A percentile compares a stretch with the other conserved stretches of the same genome.
Evolutionary conservation across 1,140 invertebrate genomes (phyloP).

Genomic region (Atta colombica): DNA sequence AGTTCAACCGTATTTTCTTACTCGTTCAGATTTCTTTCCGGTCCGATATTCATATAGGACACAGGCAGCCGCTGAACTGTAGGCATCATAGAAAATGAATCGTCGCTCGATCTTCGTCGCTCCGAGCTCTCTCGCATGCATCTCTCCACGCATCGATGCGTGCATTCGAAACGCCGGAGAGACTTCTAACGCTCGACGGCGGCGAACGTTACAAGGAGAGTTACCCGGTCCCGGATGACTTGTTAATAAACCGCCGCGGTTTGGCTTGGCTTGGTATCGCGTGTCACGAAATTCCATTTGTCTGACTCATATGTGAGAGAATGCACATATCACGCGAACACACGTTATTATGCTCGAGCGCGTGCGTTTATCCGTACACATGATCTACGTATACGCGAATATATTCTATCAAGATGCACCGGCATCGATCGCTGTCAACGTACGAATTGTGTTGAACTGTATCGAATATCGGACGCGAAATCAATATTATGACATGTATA

Average conservation of each 20-base stretch:
- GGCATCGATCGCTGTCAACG: neutral
- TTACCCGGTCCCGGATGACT: constrained; percentile 56
- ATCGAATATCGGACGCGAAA: neutral
- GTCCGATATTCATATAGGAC: constrained; percentile 33
- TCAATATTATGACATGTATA: neutral
- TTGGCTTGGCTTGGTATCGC: constrained; percentile 64
- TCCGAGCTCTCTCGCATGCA: constrained; percentile 28
- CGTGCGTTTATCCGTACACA: constrained; percentile 20
- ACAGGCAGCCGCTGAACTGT: constrained; percentile 23
- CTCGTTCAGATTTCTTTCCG: constrained; percentile 47
- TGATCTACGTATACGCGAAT: constrained; percentile 11
- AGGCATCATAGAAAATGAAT: constrained; percentile 42
- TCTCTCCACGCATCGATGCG: constrained; percentile 67
- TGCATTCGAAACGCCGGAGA: constrained; percentile 52
- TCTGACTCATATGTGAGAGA: constrained; percentile 66
- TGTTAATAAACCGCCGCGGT: constrained; percentile 73
- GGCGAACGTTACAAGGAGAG: constrained; percentile 50
- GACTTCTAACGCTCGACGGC: constrained; percentile 70
- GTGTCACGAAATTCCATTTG: constrained; percentile 73
- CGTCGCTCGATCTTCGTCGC: constrained; percentile 32
- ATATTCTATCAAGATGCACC: constrained; percentile 11
- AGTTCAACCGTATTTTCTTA: neutral
- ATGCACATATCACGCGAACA: constrained; percentile 2
- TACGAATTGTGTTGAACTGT: neutral
- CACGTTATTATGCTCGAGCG: constrained; percentile 34